phyloP scores from a whole-genome alignment of 2,113 vertebrate genomes.

The Spilogale gracilis region DNA sequence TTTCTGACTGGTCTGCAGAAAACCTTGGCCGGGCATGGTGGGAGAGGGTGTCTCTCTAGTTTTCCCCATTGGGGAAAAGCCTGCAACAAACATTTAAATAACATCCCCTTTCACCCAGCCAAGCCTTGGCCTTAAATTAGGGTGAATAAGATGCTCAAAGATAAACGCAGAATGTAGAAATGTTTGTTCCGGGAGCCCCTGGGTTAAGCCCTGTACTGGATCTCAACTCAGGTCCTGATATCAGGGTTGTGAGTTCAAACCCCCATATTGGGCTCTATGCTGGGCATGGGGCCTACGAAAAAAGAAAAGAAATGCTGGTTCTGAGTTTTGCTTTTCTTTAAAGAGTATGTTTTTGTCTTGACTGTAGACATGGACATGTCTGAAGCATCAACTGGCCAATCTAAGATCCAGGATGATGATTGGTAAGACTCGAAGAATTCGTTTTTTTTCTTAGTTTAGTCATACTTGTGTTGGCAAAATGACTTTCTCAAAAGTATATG shows the following conservation, averaged over 20 bases:
- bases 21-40: background rate
- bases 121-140: slow-evolving; percentile 43
- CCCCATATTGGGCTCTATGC: background rate
- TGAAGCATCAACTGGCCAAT: rapidly evolving
- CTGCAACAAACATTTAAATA: background rate
- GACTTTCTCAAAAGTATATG: background rate
- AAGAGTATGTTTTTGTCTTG: slow-evolving; percentile 44
- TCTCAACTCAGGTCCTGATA: background rate
- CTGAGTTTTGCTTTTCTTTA: slow-evolving; percentile 39
- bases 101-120: background rate
- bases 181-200: background rate
- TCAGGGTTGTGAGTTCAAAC: background rate
- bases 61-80: background rate
- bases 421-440: slow-evolving; percentile 68
- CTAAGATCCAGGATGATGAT: background rate
- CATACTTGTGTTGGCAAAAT: background rate
- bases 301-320: background rate
- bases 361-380: slow-evolving; percentile 17
- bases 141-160: background rate
- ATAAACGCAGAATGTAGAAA: slow-evolving; percentile 11
- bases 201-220: background rate
- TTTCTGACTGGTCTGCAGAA: background rate
- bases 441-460: slow-evolving; percentile 32
- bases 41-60: background rate
- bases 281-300: background rate